These are phyloP conservation scores for Hermaeophaga mercurialis DNA, from an alignment of 2,888 invertebrate species.

Conservation along the genomic window DNA sequence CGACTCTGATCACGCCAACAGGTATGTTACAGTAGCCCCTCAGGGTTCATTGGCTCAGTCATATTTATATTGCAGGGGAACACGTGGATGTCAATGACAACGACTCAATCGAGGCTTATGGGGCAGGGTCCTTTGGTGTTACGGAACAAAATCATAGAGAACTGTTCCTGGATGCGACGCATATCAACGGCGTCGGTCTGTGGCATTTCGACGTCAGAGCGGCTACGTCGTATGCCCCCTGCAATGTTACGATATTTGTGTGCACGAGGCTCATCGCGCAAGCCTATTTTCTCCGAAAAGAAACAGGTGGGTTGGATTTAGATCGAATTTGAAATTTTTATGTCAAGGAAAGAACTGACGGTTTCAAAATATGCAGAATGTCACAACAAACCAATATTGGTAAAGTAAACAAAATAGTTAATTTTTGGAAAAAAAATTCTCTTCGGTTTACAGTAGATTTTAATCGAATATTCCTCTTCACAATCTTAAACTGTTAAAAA, in stretches of 20 bases:
- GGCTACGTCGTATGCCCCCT: slow-evolving; percentile 33
- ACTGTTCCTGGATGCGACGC: slow-evolving; percentile 45
- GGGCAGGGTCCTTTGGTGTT: slow-evolving; percentile 49
- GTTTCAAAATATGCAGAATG: too few relatives aligned
- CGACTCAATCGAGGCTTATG: slow-evolving; percentile 59
- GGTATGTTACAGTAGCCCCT: slow-evolving; percentile 41
- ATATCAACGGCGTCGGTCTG: slow-evolving; percentile 42
- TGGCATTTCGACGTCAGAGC: slow-evolving; percentile 48
- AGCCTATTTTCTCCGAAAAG: slow-evolving; percentile 29
- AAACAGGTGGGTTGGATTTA: slow-evolving; percentile 10
- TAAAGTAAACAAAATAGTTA: too few relatives aligned
- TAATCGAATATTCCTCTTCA: too few relatives aligned
- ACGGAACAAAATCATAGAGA: slow-evolving; percentile 43
- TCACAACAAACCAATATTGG: too few relatives aligned
- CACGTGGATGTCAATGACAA: slow-evolving; percentile 61
- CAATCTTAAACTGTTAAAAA: too few relatives aligned
- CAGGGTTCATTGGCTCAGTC: slow-evolving; percentile 6
- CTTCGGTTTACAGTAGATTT: too few relatives aligned
- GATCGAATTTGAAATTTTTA: background rate
- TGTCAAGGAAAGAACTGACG: too few relatives aligned
- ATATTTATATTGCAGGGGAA: slow-evolving; percentile 53
- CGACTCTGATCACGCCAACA: slow-evolving; percentile 41
- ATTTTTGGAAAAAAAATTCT: too few relatives aligned
- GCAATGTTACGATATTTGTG: slow-evolving; percentile 49
- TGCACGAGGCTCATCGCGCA: slow-evolving; percentile 43